phyloP scores from a whole-genome alignment of 92 coral and sea anemone genomes.

The Palythoa grandiflora region DNA sequence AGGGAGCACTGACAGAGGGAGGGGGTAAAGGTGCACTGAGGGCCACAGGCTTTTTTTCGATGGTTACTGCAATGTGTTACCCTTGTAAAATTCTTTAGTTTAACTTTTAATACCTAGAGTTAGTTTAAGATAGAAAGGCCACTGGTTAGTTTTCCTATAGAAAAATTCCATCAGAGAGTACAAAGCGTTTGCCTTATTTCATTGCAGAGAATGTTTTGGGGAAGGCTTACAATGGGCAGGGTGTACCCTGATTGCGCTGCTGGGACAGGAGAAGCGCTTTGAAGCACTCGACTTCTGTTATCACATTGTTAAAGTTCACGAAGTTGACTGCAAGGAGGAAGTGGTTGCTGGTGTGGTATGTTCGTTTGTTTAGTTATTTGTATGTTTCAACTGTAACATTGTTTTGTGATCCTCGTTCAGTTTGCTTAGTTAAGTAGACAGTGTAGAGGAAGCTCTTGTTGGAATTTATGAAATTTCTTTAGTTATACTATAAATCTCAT shows the following conservation, averaged over 20 bases:
- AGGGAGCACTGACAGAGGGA: too few species aligned
- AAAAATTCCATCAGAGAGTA: too few species aligned
- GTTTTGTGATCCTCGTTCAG: not conserved
- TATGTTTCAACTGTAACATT: not conserved
- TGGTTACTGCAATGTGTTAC: too few species aligned
- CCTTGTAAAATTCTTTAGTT: too few species aligned
- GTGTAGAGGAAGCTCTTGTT: too few species aligned
- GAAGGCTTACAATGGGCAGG: constrained; percentile 99
- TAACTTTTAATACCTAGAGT: too few species aligned
- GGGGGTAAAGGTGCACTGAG: too few species aligned
- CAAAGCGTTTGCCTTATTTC: not conserved
- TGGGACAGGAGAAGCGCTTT: constrained; percentile 91
- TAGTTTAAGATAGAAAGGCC: too few species aligned
- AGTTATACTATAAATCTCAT: too few species aligned
- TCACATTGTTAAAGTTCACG: constrained; percentile 94
- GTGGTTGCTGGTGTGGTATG: constrained; percentile 98
- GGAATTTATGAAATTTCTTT: too few species aligned
- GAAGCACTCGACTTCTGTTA: constrained; percentile 97
- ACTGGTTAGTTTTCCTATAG: too few species aligned
- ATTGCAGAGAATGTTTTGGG: constrained; percentile 89
- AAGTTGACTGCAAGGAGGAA: constrained; percentile 90
- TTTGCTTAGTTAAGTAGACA: not conserved
- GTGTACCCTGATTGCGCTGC: constrained; percentile 86
- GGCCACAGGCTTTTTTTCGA: too few species aligned
- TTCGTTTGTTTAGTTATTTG: not conserved